Conservation (phyloP, 2,888 invertebrate genomes). For the Drepana falcataria region DNA sequence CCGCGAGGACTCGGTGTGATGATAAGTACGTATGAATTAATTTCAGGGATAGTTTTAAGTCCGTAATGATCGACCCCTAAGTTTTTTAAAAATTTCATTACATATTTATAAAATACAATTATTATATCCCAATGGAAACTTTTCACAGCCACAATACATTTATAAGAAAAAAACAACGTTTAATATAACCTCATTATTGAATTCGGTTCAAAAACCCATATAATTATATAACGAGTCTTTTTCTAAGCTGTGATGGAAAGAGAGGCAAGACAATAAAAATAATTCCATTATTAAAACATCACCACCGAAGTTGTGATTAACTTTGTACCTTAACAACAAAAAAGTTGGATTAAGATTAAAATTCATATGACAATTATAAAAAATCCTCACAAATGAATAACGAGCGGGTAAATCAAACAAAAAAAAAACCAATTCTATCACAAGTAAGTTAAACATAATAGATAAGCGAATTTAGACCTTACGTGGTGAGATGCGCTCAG, state of each 20-base stretch:
- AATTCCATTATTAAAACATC: background rate
- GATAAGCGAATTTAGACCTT: slow-evolving; percentile 17
- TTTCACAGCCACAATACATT: slow-evolving; percentile 14
- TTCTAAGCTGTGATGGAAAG: slow-evolving; percentile 5
- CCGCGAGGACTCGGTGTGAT: no score
- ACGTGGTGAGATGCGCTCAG: slow-evolving; percentile 12
- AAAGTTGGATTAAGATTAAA: no score
- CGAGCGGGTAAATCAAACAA: no score
- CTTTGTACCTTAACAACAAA: no score
- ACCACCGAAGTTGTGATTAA: background rate
- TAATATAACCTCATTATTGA: no score
- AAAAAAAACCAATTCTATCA: background rate
- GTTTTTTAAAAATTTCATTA: no score
- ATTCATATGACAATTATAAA: no score
- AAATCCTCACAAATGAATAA: no score
- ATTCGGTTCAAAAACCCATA: slow-evolving; percentile 1
- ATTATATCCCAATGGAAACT: slow-evolving; percentile 12
- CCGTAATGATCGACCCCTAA: no score
- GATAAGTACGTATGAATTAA: no score
- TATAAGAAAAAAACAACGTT: no score
- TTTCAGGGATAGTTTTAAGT: no score
- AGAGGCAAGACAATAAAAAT: background rate
- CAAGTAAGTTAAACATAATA: background rate
- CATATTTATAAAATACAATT: slow-evolving; percentile 12
- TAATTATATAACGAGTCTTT: background rate